phyloP scores from a whole-genome alignment of 2,888 invertebrate species.

The Tipula confusa region DNA sequence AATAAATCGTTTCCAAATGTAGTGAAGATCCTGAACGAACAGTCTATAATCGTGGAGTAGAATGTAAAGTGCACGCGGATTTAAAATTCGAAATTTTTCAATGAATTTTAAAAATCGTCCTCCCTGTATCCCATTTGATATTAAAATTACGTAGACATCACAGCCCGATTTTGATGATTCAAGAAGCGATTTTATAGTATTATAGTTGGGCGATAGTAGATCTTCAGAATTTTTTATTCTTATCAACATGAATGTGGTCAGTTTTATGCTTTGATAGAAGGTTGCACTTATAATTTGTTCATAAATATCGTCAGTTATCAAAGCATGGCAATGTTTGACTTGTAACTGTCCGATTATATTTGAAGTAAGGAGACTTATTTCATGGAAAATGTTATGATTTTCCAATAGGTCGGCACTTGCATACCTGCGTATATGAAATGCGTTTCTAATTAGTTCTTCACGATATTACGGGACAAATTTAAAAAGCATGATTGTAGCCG shows the following conservation, averaged over 20 bases:
- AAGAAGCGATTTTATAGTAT: conserved; percentile 55
- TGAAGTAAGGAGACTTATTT: not conserved
- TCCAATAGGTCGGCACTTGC: not conserved
- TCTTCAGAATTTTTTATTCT: conserved; percentile 62
- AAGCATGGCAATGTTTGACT: conserved; percentile 43
- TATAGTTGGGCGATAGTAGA: conserved; percentile 57
- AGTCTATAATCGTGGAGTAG: conserved; percentile 66
- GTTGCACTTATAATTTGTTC: not conserved
- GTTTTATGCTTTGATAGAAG: not conserved
- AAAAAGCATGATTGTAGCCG: too few species aligned
- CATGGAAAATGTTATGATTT: not conserved
- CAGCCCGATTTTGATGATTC: conserved; percentile 62
- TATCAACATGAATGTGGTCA: conserved; percentile 48
- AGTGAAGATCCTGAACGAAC: conserved; percentile 60
- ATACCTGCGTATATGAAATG: not conserved
- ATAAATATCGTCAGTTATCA: conserved; percentile 44
- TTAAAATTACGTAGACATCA: conserved; percentile 64
- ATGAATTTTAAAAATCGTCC: conserved; percentile 63
- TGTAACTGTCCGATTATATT: conserved; percentile 32
- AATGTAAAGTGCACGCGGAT: conserved; percentile 67
- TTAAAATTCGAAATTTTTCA: conserved; percentile 65
- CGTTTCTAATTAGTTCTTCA: too few species aligned
- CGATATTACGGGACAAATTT: too few species aligned
- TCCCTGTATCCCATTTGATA: conserved; percentile 67
- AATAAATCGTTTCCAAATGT: conserved; percentile 72